These are phyloP conservation scores for Xanthia togata DNA, from an alignment of 2,888 invertebrate genomes.

Conservation along the genomic window DNA sequence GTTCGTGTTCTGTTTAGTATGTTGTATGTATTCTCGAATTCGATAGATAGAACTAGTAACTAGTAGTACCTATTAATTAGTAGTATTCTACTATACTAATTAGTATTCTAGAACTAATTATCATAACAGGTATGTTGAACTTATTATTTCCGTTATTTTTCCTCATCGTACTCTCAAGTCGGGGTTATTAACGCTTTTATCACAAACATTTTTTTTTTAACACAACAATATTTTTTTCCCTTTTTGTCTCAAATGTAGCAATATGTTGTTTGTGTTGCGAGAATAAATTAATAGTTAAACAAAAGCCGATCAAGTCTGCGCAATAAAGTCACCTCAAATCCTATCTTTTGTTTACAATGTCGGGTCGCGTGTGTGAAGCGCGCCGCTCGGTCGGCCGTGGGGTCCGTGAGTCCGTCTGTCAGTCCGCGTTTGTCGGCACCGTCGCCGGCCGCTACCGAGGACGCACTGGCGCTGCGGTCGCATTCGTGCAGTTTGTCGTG, in stretches of 20 bases:
- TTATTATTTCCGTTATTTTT: conserved; percentile 8
- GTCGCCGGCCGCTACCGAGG: conserved; percentile 58
- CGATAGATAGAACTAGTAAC: too few relatives aligned
- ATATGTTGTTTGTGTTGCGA: conserved; percentile 54
- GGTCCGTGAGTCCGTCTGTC: conserved; percentile 57
- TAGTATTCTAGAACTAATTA: neutral
- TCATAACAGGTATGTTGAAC: neutral
- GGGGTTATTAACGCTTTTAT: conserved; percentile 33
- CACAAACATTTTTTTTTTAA: conserved; percentile 21
- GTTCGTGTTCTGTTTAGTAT: conserved; percentile 2
- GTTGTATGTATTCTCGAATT: neutral
- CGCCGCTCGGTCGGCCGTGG: conserved; percentile 37
- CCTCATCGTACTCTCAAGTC: conserved; percentile 4
- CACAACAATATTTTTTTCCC: conserved; percentile 16
- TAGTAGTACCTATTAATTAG: too few relatives aligned
- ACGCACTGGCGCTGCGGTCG: conserved; percentile 56
- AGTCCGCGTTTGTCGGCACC: conserved; percentile 72
- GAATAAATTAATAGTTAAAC: conserved; percentile 37
- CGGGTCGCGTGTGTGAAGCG: conserved; percentile 44
- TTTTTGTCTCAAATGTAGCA: conserved; percentile 37
- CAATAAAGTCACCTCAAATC: conserved; percentile 51
- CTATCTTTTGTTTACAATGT: conserved; percentile 66
- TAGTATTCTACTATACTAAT: too few relatives aligned
- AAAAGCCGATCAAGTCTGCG: conserved; percentile 49
- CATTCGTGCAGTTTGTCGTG: conserved; percentile 40